Base-by-base conservation (phyloP, 1,140 invertebrate species). In the Contarinia nasturtii region DNA sequence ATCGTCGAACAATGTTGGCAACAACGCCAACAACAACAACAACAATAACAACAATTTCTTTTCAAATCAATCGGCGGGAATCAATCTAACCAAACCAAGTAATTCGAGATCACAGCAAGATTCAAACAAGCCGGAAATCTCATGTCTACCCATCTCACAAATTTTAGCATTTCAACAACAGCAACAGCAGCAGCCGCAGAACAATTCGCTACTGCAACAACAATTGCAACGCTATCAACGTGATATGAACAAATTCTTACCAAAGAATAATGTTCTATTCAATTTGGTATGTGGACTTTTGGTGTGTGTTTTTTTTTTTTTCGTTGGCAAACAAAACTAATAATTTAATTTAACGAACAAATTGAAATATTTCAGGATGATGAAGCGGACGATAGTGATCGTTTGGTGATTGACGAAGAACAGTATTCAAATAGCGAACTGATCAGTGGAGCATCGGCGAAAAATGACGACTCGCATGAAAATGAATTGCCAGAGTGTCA, bases 401-500 rank as follows among this genome's bases (percentile, higher is more conserved):
- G 65, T 48, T 63, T 79, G 5, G 70, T 80, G 14, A 77, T 79
- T 41, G 79, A 81, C 57, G 78, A 81, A 54, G 66, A 70, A 54
- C 63, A 66, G n/a, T 68, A 65, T 43, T 55, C 55, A 46, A 64
- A 60, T 52, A 67, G 66, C 33, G 68, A 44, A 33, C 65, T 33
- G 59, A 57, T 41, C 57, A 48, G 57, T 62, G 36, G 62, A 63
- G 7, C 64, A 58, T 59, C 58, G 1, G 59, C 65, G 22, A 52
- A 55, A 10, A 27, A 27, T 27, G 27, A 27, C 10, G 52, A 57
- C 34, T 45, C 52, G n/a, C 50, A 48, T 40, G 63, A 64, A 21
- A 66, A 65, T 50, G 71, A 74, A 50, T 70, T 77, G 44, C 77
- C 77, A 17, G 65, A 73, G 51, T 89, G 86, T 65, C 84, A 88